phyloP scores from a whole-genome alignment of 2,797 vertebrate species.

The Hoplostethus atlanticus region DNA sequence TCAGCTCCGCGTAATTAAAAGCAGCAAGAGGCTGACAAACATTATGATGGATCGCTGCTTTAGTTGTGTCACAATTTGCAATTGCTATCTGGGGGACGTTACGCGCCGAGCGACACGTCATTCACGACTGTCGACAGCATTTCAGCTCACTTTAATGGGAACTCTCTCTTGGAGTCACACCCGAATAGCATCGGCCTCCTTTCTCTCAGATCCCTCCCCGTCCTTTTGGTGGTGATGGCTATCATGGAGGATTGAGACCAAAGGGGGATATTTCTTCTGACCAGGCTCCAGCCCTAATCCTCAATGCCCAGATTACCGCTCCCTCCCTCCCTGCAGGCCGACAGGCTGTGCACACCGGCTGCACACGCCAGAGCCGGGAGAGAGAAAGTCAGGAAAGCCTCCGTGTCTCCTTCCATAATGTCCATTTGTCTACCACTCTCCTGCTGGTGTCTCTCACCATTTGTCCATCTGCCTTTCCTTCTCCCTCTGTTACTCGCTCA shows the following conservation, averaged over 20 bases:
- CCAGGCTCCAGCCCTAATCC: conserved; percentile 73
- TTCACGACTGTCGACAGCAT: no score
- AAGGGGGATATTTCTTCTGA: conserved; percentile 69
- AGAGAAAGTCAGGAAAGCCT: conserved; percentile 5
- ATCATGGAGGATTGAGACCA: conserved; percentile 73
- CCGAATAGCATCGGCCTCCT: conserved; percentile 12
- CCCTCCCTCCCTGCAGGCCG: conserved; percentile 43
- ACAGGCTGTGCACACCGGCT: conserved; percentile 46
- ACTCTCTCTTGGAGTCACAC: conserved; percentile 6
- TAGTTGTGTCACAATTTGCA: conserved; percentile 34
- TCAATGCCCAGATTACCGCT: conserved; percentile 69
- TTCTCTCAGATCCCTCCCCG: conserved; percentile 31
- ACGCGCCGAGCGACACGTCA: conserved; percentile 19
- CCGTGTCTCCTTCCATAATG: conserved; percentile 11
- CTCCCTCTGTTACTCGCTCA: conserved; percentile 22
- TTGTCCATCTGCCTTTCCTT: conserved; percentile 25
- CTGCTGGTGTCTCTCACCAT: conserved; percentile 9
- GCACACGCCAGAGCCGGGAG: conserved; percentile 21
- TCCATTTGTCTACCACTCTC: conserved; percentile 12
- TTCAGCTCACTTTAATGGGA: conserved; percentile 52
- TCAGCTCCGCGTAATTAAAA: conserved; percentile 24
- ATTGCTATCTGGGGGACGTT: conserved; percentile 20
- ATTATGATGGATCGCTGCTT: conserved; percentile 28
- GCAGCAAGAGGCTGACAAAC: conserved; percentile 10
- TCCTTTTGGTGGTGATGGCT: conserved; percentile 33